phyloP scores from a whole-genome alignment of 1,140 invertebrate species.

The Nephila pilipes region DNA sequence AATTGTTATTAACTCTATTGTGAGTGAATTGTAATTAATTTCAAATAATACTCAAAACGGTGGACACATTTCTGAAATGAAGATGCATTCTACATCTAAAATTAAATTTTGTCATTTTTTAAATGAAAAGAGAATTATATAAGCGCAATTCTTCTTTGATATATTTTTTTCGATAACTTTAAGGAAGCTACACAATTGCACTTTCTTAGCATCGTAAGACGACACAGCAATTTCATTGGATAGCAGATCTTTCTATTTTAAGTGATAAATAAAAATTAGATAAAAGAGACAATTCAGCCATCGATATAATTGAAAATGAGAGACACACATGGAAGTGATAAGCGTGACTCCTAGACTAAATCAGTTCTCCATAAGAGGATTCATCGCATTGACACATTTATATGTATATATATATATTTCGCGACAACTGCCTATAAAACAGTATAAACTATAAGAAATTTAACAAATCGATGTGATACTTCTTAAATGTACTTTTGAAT shows the following conservation, averaged over 20 bases:
- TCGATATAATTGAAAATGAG: slow-evolving; percentile 21
- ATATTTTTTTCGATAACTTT: too few relatives aligned
- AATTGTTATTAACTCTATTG: too few relatives aligned
- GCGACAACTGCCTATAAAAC: background rate
- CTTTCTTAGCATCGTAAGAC: background rate
- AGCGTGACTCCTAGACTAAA: background rate
- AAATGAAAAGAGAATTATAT: too few relatives aligned
- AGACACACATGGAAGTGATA: background rate
- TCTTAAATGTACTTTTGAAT: background rate
- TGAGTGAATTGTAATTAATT: too few relatives aligned
- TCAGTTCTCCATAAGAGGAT: background rate
- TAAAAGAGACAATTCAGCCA: slow-evolving; percentile 19
- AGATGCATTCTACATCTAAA: too few relatives aligned
- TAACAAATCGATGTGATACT: background rate
- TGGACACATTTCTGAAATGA: too few relatives aligned
- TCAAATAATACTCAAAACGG: too few relatives aligned
- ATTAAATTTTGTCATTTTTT: too few relatives aligned
- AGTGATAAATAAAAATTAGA: background rate
- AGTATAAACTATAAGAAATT: background rate
- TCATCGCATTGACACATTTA: background rate
- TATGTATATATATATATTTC: too few relatives aligned
- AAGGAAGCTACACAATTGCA: background rate
- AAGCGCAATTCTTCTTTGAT: too few relatives aligned
- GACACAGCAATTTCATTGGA: background rate
- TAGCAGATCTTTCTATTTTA: background rate